Percentiles rank a stretch among this genome's conserved stretches.
Conservation (phyloP, 2,888 invertebrate species). For the Pseudoips prasinana region DNA sequence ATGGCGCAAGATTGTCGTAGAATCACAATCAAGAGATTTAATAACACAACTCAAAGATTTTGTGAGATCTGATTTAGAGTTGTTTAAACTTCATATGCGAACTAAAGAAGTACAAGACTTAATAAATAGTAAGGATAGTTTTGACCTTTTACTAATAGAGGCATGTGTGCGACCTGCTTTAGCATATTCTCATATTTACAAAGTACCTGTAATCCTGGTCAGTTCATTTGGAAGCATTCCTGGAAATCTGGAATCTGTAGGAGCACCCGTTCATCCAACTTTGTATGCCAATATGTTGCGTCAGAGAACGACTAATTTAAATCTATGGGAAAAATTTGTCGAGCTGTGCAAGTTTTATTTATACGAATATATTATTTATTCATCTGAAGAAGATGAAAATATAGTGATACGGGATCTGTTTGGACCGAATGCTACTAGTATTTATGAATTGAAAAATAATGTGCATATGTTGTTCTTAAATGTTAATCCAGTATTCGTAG, state of each 20-base stretch:
- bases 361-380: neutral
- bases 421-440: constrained; percentile 22
- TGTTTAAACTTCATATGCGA: no score
- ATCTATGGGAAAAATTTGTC: constrained; percentile 24
- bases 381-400: constrained; percentile 16
- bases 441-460: constrained; percentile 37
- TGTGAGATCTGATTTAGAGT: constrained; percentile 2
- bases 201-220: constrained; percentile 35
- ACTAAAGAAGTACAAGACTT: no score
- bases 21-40: no score
- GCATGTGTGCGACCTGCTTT: constrained; percentile 20
- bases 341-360: no score
- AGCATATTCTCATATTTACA: constrained; percentile 28
- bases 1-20: no score
- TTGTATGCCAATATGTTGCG: constrained; percentile 33
- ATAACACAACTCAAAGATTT: constrained; percentile 9
- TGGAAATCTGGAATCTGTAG: constrained; percentile 28
- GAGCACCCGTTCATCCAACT: constrained; percentile 38
- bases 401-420: no score
- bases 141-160: constrained; percentile 33
- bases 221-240: constrained; percentile 36
- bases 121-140: no score
- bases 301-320: constrained; percentile 28
- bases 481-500: constrained; percentile 50
- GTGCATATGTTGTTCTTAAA: constrained; percentile 56